Evolutionary conservation across 2,888 invertebrate genomes (phyloP), one percentile per base, ranked within the genome.

Genomic region (Megaustenia siamemsis): DNA sequence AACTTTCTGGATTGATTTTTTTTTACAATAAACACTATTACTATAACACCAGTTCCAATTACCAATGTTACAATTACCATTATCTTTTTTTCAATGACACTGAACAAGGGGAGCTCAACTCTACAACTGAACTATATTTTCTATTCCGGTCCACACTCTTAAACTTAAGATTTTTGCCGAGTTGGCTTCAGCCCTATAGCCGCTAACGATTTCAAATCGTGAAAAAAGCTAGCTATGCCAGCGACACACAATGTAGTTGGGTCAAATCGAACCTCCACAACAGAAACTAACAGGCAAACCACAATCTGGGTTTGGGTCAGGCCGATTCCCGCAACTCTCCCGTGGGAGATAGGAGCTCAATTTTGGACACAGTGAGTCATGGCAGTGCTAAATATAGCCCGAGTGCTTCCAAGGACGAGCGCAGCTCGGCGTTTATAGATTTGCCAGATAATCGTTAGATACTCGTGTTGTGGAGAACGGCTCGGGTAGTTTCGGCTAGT

Each of bases 341-440:
- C 63, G n/a, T 8, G 66, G 28, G 38, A 53, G 69, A 80, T n/a
- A 15, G 5, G 53, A 32, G 38, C 82, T 85, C 77, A 78, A 85
- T 45, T 78, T 60, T 40, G 82, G 85, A 82, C 82, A 49, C 85
- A 73, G 49, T 84, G 84, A 84, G 75, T 84, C 84, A 84, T 53
- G 28, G 56, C 35, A 21, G 43, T 5, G 76, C 66, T 84, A 84
- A 81, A 81, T 75, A 81, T 84, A 84, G 81, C 28, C 3, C 53
- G 49, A 49, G 81, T 66, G 69, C 40, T 69, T 53, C 81, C 69
- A 71, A 71, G 81, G 56, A 28, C 71, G n/a, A 28, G 56, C 24
- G 56, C 28, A 24, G 49, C 35, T 35, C 53, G 32, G 69, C 32
- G 60, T 28, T n/a, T 60, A n/a, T 60, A 71, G 71, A n/a, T n/a